Conservation (phyloP, 2,888 invertebrate species). For the Lasioglossum lativentre region DNA sequence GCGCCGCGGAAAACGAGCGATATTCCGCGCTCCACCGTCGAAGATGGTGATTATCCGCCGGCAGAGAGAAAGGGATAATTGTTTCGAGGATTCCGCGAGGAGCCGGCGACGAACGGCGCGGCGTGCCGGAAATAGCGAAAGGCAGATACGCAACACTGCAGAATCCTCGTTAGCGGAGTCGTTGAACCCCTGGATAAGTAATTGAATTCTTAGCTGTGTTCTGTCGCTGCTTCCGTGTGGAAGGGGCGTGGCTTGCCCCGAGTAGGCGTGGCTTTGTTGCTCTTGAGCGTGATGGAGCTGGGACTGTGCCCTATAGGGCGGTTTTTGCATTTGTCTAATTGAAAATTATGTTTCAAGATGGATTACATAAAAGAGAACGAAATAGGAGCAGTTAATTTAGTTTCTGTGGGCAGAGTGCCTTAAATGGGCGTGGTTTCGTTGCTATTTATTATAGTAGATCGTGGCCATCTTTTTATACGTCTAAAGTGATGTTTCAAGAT, state of each 20-base stretch:
- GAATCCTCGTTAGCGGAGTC: neutral
- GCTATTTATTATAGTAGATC: too few species aligned
- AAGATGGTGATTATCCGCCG: neutral
- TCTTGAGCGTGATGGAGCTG: neutral
- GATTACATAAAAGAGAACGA: too few species aligned
- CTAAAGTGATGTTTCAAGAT: neutral
- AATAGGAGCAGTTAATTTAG: too few species aligned
- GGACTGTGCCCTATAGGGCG: neutral
- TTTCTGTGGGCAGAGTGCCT: neutral
- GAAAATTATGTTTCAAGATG: neutral
- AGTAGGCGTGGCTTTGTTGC: neutral
- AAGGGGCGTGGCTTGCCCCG: neutral
- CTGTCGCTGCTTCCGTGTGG: neutral
- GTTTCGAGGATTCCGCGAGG: slow-evolving; percentile 6
- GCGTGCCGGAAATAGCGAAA: slow-evolving; percentile 3
- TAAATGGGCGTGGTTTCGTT: neutral
- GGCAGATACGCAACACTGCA: neutral
- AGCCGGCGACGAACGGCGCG: neutral
- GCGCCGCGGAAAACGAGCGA: neutral
- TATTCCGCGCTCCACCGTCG: neutral
- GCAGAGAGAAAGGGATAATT: slow-evolving; percentile 4
- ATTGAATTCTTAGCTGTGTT: neutral
- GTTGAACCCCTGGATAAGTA: neutral
- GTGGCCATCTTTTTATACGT: neutral
- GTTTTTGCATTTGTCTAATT: neutral